Base-by-base conservation (phyloP, 2,888 invertebrate species). In the Metacarcinus magister region DNA sequence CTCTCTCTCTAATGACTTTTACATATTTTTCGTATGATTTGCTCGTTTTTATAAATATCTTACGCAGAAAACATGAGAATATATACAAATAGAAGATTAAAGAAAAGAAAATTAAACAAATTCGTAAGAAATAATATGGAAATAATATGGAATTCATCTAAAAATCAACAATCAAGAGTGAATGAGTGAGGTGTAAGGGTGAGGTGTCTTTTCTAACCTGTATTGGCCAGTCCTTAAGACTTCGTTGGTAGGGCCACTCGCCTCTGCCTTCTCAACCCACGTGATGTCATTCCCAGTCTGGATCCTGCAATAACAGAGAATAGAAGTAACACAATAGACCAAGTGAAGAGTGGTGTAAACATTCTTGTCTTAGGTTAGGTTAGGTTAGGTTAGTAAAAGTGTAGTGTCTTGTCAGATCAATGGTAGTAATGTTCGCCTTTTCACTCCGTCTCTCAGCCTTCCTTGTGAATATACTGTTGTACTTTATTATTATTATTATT, bases 251-350 rank as follows among this genome's bases (percentile, higher is more conserved):
- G 92, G 92, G 0, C 95, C 95, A 28, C n/a, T 32, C 32, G 95
- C 43, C 32, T 75, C 92, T 19, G 95, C 95, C 32, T n/a, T 75
- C 32, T 95, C 95, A 10, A 82, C 95, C 95, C 95, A 95, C 39
- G 92, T 87, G 5, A 93, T 32, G 16, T 92, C 95, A 75, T 95
- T 54, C 13, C 95, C 95, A 13, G 95, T 95, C 93, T 95, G 95
- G 54, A 92, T 67, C 44, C 95, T 95, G 95, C 2, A 8, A 44
- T 46, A 5, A 54, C 8, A 95, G 46, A 82, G 13, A 13, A 23
- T 8, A 91, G n/a, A 46, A 23, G 28, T 44, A 23, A 23, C 46
- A 28, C 23, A 48, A 32, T 4, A 48, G 39, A 39, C 16, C 67
- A 60, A 60, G 60, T 3, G 39, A 60, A 32, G 60, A n/a, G 32